Evolutionary conservation across 2,888 invertebrate species (phyloP), one percentile per base, ranked within the genome.

Genomic region (Acanthoscelides obtectus): DNA sequence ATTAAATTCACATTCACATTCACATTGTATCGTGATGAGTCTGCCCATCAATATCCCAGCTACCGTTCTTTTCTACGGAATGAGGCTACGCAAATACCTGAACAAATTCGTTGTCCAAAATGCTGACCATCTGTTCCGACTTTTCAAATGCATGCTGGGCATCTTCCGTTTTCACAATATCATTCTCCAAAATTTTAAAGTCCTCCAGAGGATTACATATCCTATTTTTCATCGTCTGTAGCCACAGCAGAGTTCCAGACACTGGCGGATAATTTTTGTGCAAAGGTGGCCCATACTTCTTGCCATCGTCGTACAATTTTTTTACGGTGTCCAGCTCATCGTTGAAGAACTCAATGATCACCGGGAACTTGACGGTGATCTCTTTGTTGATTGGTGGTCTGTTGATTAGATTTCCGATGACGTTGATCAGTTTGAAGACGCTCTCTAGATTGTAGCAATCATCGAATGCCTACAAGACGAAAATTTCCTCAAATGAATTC

Each of bases 231-330:
- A 94, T 81, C 82, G 94, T 94, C 77, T 88, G 84, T 0, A 94
- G 84, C 90, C 93, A 94, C 80, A 91, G 89, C 19, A 81, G 71
- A 68, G 90, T 87, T 0, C 95, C 95, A 25, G 93, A 90, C 0
- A 94, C 90, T 19, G 92, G 92, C 0, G 96, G 95, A 81, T 93
- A 90, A 81, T 92, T 91, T 19, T 87, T 84, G 80, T 93, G 91
- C 0, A 90, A 88, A 0, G 89, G 88, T 22, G 86, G 86, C 65
- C 88, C 86, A 0, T 80, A 79, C 66, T 87, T 84, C 78, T 87
- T 86, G 74, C 90, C 72, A 71, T 88, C 87, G 75, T 91, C 89
- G 73, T 86, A 91, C 73, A 89, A 87, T 77, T 88, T 87, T 82
- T 94, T 93, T 0, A 91, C 89, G 0, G 84, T 85, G 77, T 91